phyloP scores from a whole-genome alignment of 2,797 vertebrate genomes.

The Iguana delicatissima region DNA sequence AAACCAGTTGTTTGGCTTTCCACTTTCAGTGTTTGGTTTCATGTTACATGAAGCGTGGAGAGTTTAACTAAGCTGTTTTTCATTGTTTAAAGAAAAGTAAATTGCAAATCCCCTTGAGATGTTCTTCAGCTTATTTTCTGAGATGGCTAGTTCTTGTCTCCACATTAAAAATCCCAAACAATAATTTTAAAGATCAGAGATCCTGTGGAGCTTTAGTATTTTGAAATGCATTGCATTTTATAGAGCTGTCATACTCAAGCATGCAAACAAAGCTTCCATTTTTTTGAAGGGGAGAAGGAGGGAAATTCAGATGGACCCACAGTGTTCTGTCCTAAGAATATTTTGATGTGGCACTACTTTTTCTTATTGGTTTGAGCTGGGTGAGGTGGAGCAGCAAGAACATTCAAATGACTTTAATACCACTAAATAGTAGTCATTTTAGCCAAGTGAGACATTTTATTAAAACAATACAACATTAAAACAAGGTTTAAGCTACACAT shows the following conservation, averaged over 20 bases:
- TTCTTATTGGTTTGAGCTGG: background rate
- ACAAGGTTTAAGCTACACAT: background rate
- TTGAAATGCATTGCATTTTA: constrained; percentile 14
- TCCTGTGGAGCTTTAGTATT: background rate
- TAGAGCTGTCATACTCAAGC: background rate
- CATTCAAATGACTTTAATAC: background rate
- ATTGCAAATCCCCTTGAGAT: constrained; percentile 61
- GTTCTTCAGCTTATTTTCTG: constrained; percentile 37
- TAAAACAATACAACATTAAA: background rate
- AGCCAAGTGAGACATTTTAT: background rate
- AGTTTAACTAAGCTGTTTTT: constrained; percentile 71
- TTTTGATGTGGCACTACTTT: background rate
- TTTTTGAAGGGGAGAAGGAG: background rate
- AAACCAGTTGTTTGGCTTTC: constrained; percentile 74
- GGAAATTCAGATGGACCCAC: background rate
- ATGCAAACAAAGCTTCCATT: background rate
- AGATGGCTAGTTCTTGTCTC: constrained; percentile 26
- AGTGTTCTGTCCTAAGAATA: background rate
- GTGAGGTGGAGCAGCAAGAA: background rate
- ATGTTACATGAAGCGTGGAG: constrained; percentile 63
- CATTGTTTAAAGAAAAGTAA: constrained; percentile 56
- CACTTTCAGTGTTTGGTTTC: constrained; percentile 74
- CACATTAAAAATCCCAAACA: constrained; percentile 25
- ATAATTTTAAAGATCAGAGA: constrained; percentile 10
- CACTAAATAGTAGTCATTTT: background rate